These are phyloP conservation scores for Thaleichthys pacificus DNA, from an alignment of 2,797 vertebrate species.

Conservation along the genomic window DNA sequence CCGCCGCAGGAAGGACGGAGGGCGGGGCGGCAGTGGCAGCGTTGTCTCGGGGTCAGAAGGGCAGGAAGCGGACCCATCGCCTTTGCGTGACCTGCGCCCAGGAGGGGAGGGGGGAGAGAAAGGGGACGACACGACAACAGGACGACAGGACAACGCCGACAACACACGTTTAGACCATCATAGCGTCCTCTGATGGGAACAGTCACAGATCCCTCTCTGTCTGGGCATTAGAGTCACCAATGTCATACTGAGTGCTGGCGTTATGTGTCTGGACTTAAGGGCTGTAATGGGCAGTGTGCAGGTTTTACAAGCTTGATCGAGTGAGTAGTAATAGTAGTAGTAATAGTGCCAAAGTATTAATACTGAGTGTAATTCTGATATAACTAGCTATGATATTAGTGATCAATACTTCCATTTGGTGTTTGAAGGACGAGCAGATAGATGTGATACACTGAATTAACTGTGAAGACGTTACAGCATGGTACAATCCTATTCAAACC, in stretches of 20 bases:
- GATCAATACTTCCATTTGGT: constrained; percentile 57
- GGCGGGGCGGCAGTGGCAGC: constrained; percentile 20
- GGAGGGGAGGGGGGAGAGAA: no score
- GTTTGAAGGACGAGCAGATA: constrained; percentile 51
- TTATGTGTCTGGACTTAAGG: constrained; percentile 6
- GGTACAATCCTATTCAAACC: constrained; percentile 27
- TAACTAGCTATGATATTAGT: constrained; percentile 29
- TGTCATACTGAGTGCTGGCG: constrained; percentile 17
- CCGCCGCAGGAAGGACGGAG: constrained; percentile 77
- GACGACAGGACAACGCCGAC: constrained; percentile 18
- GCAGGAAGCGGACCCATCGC: constrained; percentile 94
- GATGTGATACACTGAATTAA: constrained; percentile 19
- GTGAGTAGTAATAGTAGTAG: no score
- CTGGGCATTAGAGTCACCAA: constrained; percentile 8
- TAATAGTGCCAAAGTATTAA: neutral
- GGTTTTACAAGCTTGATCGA: no score
- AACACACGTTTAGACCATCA: constrained; percentile 34
- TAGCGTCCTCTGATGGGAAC: neutral
- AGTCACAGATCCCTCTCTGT: neutral
- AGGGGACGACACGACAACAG: constrained; percentile 15
- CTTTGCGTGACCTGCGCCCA: constrained; percentile 78
- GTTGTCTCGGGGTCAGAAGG: constrained; percentile 80
- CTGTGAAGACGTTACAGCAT: constrained; percentile 35
- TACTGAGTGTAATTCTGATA: neutral
- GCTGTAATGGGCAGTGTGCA: no score